Base-by-base conservation (phyloP, 2,888 invertebrate species). In the Thelaira solivaga region DNA sequence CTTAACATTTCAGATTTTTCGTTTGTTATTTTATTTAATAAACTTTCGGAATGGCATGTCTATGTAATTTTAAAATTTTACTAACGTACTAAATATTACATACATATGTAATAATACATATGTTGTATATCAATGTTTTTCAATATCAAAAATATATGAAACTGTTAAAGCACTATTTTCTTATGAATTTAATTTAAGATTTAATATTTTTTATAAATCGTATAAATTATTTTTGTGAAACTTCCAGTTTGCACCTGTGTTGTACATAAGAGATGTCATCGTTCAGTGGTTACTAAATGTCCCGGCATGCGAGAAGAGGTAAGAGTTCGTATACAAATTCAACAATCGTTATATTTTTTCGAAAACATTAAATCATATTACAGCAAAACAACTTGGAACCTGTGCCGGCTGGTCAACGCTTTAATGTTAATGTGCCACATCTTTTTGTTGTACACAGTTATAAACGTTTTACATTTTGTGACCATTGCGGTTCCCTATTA, bases 351-450 rank as follows among this genome's bases (percentile, higher is more conserved):
- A 18, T 20, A 10, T 39, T 16, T 39, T n/a, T n/a, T 4, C n/a
- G 3, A 1, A 36, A 18, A 10, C 10, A 10, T 16, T 26, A 26
- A 7, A 24, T 24, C 39, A 13, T 8, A 13, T 36, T 36, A 8
- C 80, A 89, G 86, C 89, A 88, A 85, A 90, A 88, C 85, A 91
- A 92, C 86, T 90, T 90, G 81, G 92, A 92, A 80, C 92, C 92
- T 87, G 90, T 91, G 77, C 92, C 91, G 85, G 90, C 90, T 82
- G 93, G 93, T 51, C 93, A 94, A 89, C 93, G 99, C 81, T 99
- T 99, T 92, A 98, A 95, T 90, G 98, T 99, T 85, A 99, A 99
- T 91, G 93, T 99, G 86, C 99, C 99, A 83, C 99, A 99, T 90
- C 94, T 97, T 81, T 97, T 96, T 90, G 93, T 94, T 84, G 95